Base-by-base conservation (phyloP, 2,888 invertebrate species). In the Ormia ochracea region DNA sequence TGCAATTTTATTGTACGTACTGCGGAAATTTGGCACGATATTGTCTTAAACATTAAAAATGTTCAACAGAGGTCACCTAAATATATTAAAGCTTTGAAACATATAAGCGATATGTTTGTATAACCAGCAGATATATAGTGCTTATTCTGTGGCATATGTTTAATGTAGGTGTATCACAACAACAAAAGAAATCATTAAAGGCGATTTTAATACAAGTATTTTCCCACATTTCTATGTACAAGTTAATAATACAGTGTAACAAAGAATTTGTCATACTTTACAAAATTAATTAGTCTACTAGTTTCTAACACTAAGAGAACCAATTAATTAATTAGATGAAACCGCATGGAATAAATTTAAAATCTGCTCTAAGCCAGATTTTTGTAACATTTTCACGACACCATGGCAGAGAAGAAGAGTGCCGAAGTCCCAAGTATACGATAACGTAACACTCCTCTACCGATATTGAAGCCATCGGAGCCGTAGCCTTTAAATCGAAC, bases 181-280 rank as follows among this genome's bases (percentile, higher is more conserved):
- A 17, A 41, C 14, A 17, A 38, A 14, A 38, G 50, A 58, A 65
- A 66, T 66, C 66, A 66, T 74, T 73, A 54, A 59, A 68, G 21
- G 66, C 26, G 52, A 72, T 75, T 58, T 70, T 54, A 52, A 54
- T 54, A 33, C 45, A 17, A 66, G 48, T 68, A 76, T 76, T 80
- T 76, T 80, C 80, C 76, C 80, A 76, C 80, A 76, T n/a, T n/a
- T n/a, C n/a, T 76, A 73, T 61, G 33, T 63, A 21, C 14, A 66
- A 23, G 31, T 33, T 12, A 50, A 31, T 14, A 4, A 1, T 17
- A 59, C 7, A 66, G 48, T 19, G 50, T 41, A 23, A 50, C 50
- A 50, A n/a, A 31, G 3, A 41, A 74, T 58, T 23, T 31, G 2
- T 17, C 9, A n/a, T 9, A 56, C 56, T n/a, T 2, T 9, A 12